Base-by-base conservation (phyloP, 1,140 invertebrate species). In the Temnothorax curvispinosus region DNA sequence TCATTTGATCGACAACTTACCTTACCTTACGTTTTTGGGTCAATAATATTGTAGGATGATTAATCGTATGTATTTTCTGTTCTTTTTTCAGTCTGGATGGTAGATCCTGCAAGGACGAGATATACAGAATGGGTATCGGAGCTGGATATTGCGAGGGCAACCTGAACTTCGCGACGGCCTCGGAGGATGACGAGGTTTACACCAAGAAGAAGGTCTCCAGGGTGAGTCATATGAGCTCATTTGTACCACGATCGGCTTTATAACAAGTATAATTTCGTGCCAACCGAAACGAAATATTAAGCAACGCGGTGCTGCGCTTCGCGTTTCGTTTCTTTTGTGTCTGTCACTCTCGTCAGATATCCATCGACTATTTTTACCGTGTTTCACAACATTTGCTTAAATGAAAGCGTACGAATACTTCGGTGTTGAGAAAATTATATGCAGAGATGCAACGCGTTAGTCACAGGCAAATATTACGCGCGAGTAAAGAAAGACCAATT, bases 201-300 rank as follows among this genome's bases (percentile, higher is more conserved):
- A 93, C 94, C 2, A 95, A 95, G 92, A 95, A 95, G 88, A 95
- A 95, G 93, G 94, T 95, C 8, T 95, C 95, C 2, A 94, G 95
- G 90, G 95, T 95, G 76, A 94, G 94, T 94, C 71, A 60, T 32
- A 60, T 32, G 18, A 56, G n/a, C 85, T 80, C 41, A 58, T 71
- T 80, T 82, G 6, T 71, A 67, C 1, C 64, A 13, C 41, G 41
- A 56, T 86, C n/a, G 18, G 18, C 27, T 82, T 27, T 8, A 38
- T 75, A 60, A 84, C 47, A 62, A 84, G 41, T 27, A 47, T 27
- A 47, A 27, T 75, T 72, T 38, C 62, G 13, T 35, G 35, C 35
- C 65, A 65, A 69, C 54, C 64, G 67, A 27, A 27, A 41, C 8
- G 18, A 62, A 84, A 75, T 60, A 18, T 84, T 84, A 74, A 84